Evolutionary conservation across 2,888 invertebrate species (phyloP).

Genomic region (Campoplex nolae): DNA sequence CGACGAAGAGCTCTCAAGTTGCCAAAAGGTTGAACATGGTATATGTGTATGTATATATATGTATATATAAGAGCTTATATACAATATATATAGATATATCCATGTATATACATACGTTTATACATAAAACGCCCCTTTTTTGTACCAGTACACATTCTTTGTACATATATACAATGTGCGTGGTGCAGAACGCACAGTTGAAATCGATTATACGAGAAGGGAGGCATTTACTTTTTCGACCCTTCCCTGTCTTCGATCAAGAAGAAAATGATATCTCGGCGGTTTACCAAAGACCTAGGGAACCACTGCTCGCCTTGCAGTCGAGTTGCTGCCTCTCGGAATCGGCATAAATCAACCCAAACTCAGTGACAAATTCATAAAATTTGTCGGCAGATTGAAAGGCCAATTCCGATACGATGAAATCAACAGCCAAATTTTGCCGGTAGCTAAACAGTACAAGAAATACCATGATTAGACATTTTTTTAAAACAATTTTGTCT

Average conservation of each 20-base stretch:
- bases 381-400: constrained; percentile 94
- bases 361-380: constrained; percentile 94
- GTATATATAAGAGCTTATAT: constrained; percentile 58
- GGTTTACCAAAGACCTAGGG: constrained; percentile 82
- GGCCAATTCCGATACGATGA: constrained; percentile 94
- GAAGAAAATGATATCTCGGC: constrained; percentile 52
- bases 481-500: constrained; percentile 17
- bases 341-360: constrained; percentile 91
- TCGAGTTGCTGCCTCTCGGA: constrained; percentile 91
- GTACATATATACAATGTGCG: constrained; percentile 48
- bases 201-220: constrained; percentile 56
- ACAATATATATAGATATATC: constrained; percentile 64
- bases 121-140: constrained; percentile 44
- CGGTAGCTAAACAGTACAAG: constrained; percentile 93
- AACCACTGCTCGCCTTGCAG: constrained; percentile 92
- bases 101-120: constrained; percentile 65
- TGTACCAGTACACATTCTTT: constrained; percentile 37
- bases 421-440: constrained; percentile 94
- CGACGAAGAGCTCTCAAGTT: constrained; percentile 57
- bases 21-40: constrained; percentile 44
- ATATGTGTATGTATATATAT: constrained; percentile 72
- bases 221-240: constrained; percentile 8
- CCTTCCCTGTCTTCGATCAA: constrained; percentile 54
- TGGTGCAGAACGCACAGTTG: constrained; percentile 50
- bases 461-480: constrained; percentile 85